Evolutionary conservation across 2,888 invertebrate genomes (phyloP).

Genomic region (Escarpia spicata): DNA sequence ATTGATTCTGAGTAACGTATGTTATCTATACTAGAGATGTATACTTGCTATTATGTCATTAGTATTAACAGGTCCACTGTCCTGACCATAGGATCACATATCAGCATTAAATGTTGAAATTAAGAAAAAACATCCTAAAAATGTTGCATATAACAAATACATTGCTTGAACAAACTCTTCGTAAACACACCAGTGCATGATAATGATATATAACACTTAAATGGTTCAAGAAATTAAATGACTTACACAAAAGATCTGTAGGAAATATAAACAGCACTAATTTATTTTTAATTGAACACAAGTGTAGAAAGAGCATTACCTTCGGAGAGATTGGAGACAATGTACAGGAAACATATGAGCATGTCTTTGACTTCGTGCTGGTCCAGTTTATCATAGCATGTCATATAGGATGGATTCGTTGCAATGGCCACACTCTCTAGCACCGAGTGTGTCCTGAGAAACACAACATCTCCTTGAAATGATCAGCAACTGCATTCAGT

Average conservation of each 20-base stretch:
- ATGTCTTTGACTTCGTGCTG: constrained; percentile 86
- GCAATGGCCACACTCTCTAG: constrained; percentile 13
- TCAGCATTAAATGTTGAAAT: neutral
- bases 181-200: too few species aligned
- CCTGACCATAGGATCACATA: too few species aligned
- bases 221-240: neutral
- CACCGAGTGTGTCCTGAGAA: constrained; percentile 25
- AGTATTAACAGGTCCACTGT: too few species aligned
- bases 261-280: neutral
- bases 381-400: constrained; percentile 78
- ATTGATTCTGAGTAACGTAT: too few species aligned
- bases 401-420: constrained; percentile 28
- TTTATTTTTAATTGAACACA: too few species aligned
- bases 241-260: neutral
- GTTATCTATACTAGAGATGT: too few species aligned
- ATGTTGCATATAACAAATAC: constrained; percentile 18
- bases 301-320: constrained; percentile 47
- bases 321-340: constrained; percentile 89
- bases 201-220: too few species aligned
- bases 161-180: too few species aligned
- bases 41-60: too few species aligned
- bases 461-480: neutral
- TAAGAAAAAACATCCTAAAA: constrained; percentile 17
- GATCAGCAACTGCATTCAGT: neutral
- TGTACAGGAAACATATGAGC: constrained; percentile 86